Conservation (phyloP, 2,797 vertebrate species). For the Sciurus carolinensis region DNA sequence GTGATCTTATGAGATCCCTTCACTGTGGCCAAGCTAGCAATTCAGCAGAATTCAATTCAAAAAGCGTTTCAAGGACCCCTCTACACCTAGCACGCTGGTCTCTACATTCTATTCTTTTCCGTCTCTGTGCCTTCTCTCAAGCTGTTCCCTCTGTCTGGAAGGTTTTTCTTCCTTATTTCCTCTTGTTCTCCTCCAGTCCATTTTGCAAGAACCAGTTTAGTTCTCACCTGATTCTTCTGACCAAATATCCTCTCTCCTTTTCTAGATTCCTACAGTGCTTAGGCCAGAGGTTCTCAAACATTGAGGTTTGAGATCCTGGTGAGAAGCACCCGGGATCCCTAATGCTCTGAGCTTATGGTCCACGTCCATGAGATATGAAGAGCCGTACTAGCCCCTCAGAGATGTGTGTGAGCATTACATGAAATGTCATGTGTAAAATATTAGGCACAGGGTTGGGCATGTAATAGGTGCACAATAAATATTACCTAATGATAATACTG, state of each 20-base stretch:
- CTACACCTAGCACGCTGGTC: too few relatives aligned
- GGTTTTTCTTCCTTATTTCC: neutral
- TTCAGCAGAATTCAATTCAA: neutral
- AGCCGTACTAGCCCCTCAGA: neutral
- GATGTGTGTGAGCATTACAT: neutral
- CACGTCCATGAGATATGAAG: neutral
- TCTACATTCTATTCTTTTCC: neutral
- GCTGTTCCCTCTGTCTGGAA: neutral
- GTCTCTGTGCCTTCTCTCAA: neutral
- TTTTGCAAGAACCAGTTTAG: neutral
- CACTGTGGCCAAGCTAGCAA: neutral
- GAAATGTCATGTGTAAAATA: neutral
- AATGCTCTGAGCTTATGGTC: neutral
- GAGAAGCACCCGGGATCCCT: neutral
- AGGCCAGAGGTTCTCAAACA: neutral
- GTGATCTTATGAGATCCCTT: neutral
- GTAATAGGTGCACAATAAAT: neutral
- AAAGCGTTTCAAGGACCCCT: neutral
- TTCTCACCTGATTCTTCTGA: neutral
- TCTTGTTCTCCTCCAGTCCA: neutral
- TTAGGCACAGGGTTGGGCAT: neutral
- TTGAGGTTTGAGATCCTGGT: too few relatives aligned
- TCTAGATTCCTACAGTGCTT: neutral
- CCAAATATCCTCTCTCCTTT: neutral
- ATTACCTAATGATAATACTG: neutral